phyloP scores from a whole-genome alignment of 2,888 invertebrate genomes.

The Ditylenchus weischeri region DNA sequence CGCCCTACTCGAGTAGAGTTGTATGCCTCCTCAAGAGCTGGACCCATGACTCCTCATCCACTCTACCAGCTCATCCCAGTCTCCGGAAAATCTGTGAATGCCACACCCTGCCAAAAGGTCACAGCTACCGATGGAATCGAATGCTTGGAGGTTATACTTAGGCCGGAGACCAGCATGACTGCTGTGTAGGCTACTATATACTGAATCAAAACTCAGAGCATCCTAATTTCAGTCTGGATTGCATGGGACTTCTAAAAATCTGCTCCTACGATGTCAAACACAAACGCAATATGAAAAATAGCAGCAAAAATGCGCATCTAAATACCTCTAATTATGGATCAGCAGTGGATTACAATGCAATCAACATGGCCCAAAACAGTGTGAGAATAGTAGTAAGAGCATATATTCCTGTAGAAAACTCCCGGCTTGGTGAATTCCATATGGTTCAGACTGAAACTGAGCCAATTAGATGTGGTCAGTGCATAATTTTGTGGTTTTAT shows the following conservation, averaged over 20 bases:
- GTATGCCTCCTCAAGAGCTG: conserved; percentile 65
- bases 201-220: conserved; percentile 2
- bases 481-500: background rate
- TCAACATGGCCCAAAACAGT: conserved; percentile 11
- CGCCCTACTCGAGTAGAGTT: conserved; percentile 78
- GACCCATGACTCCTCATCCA: conserved; percentile 81
- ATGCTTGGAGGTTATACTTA: conserved; percentile 41
- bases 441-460: conserved; percentile 62
- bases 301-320: background rate
- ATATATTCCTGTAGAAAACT: conserved; percentile 74
- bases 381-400: conserved; percentile 92
- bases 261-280: conserved; percentile 39
- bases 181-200: conserved; percentile 66
- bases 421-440: conserved; percentile 62
- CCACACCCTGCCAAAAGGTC: conserved; percentile 59
- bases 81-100: conserved; percentile 72
- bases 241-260: conserved; percentile 83
- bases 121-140: conserved; percentile 51
- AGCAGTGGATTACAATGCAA: background rate
- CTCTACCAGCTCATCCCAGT: conserved; percentile 95
- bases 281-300: background rate
- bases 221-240: conserved; percentile 72
- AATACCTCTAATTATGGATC: too few relatives aligned
- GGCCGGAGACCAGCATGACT: conserved; percentile 83
- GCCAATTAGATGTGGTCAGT: conserved; percentile 62